Conservation (phyloP, 1,140 invertebrate species). For the Radopholus similis region DNA sequence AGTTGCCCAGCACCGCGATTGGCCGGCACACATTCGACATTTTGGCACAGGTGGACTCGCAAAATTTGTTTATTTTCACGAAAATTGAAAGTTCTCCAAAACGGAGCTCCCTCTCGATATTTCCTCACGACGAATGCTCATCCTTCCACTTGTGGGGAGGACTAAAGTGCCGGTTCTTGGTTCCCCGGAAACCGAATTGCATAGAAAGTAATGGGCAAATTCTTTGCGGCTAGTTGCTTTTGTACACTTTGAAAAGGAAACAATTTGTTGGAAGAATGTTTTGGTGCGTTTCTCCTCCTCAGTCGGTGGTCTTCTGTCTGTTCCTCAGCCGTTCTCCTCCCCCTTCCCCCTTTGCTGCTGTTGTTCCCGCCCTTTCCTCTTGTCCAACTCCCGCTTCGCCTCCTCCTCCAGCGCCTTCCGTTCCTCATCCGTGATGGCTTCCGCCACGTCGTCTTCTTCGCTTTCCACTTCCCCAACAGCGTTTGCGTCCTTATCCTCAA, state of each 20-base stretch:
- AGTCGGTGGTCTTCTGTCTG: background rate
- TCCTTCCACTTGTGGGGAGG: no score
- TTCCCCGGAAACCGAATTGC: no score
- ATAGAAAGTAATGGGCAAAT: no score
- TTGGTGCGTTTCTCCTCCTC: no score
- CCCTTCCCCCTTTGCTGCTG: background rate
- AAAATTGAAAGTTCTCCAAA: no score
- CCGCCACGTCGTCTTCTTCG: background rate
- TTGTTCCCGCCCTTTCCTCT: background rate
- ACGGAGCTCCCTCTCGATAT: no score
- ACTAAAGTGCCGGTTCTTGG: no score
- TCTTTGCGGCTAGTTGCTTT: no score
- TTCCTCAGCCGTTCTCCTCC: background rate
- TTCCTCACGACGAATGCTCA: no score
- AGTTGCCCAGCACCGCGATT: slow-evolving; percentile 82
- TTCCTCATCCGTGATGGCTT: background rate
- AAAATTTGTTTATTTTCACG: no score
- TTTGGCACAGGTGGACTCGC: slow-evolving; percentile 35
- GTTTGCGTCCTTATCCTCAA: background rate
- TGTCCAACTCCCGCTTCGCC: slow-evolving; percentile 8
- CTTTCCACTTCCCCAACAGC: background rate
- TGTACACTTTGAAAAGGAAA: no score
- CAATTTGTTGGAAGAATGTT: no score
- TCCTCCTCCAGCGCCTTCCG: background rate
- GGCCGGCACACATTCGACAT: slow-evolving; percentile 60